These are phyloP conservation scores for Diaprepes abbreviatus DNA, from an alignment of 2,888 invertebrate species.

Conservation along the genomic window DNA sequence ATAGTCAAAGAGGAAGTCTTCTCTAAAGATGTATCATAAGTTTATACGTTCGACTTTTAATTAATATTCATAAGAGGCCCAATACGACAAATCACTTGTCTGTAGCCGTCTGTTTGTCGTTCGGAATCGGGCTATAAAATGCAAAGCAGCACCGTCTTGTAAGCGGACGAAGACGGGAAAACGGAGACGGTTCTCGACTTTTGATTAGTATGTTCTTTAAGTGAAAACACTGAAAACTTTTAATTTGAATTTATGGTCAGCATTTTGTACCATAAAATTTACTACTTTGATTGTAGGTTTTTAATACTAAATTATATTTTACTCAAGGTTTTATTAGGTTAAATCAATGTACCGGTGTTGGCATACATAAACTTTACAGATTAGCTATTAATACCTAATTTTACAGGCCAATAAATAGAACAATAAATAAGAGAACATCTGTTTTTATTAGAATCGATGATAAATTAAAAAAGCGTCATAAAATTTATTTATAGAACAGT, in stretches of 20 bases:
- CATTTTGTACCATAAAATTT: background rate
- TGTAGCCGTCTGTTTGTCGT: slow-evolving; percentile 23
- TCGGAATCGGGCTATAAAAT: slow-evolving; percentile 22
- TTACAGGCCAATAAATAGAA: background rate
- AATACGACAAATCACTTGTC: slow-evolving; percentile 34
- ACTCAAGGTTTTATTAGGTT: too few species aligned
- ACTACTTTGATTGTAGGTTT: too few species aligned
- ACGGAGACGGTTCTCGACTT: slow-evolving; percentile 12
- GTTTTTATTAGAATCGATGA: background rate
- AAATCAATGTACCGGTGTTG: too few species aligned
- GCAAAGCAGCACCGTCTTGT: slow-evolving; percentile 22
- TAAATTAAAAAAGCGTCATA: too few species aligned
- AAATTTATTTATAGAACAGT: too few species aligned
- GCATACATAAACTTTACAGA: too few species aligned
- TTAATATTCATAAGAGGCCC: slow-evolving; percentile 32
- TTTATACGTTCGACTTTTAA: slow-evolving; percentile 14
- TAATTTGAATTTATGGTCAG: background rate
- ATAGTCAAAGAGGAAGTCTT: slow-evolving; percentile 29
- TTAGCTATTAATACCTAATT: background rate
- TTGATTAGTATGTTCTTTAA: slow-evolving; percentile 16
- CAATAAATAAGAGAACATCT: background rate
- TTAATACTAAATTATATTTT: too few species aligned
- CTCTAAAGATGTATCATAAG: slow-evolving; percentile 32
- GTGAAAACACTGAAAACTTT: slow-evolving; percentile 6
- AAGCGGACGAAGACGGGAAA: slow-evolving; percentile 12